Conservation (phyloP, 1,140 invertebrate species). For the Drosophila rufa region DNA sequence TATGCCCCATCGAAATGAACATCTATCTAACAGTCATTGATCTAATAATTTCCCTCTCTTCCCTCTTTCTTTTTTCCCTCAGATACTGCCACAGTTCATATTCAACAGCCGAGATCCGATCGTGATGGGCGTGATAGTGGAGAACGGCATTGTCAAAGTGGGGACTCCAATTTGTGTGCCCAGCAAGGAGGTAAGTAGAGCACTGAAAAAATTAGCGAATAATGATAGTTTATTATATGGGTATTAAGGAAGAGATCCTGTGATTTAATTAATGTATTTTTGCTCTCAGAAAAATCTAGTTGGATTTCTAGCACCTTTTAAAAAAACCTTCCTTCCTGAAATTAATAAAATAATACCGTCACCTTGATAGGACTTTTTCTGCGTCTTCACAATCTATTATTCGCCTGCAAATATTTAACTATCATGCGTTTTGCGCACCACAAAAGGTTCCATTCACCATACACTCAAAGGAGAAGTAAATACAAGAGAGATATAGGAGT, state of each 20-base stretch:
- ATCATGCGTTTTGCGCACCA: slow-evolving; percentile 35
- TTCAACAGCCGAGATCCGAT: slow-evolving; percentile 99
- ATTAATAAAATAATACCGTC: background rate
- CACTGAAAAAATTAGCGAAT: slow-evolving; percentile 5
- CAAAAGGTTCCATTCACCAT: slow-evolving; percentile 63
- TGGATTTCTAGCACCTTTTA: background rate
- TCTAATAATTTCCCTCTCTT: slow-evolving; percentile 23
- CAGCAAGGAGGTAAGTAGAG: slow-evolving; percentile 92
- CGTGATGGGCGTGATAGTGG: slow-evolving; percentile 97
- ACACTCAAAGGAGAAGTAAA: slow-evolving; percentile 19
- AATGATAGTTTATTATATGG: background rate
- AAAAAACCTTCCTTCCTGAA: background rate
- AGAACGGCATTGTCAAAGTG: slow-evolving; percentile 97
- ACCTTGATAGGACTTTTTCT: background rate
- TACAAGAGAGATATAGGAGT: slow-evolving; percentile 1
- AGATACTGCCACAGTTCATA: slow-evolving; percentile 93
- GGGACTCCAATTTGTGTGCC: slow-evolving; percentile 99
- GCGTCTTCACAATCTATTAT: slow-evolving; percentile 14
- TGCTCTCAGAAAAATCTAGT: background rate
- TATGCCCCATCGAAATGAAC: slow-evolving; percentile 21
- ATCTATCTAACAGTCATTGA: slow-evolving; percentile 32
- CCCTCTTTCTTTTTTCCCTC: slow-evolving; percentile 27
- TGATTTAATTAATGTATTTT: too few relatives aligned
- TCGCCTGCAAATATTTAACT: slow-evolving; percentile 61
- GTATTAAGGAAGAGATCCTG: too few relatives aligned